Conservation (phyloP, 2,888 invertebrate genomes). For the Sthenelais limicola region DNA sequence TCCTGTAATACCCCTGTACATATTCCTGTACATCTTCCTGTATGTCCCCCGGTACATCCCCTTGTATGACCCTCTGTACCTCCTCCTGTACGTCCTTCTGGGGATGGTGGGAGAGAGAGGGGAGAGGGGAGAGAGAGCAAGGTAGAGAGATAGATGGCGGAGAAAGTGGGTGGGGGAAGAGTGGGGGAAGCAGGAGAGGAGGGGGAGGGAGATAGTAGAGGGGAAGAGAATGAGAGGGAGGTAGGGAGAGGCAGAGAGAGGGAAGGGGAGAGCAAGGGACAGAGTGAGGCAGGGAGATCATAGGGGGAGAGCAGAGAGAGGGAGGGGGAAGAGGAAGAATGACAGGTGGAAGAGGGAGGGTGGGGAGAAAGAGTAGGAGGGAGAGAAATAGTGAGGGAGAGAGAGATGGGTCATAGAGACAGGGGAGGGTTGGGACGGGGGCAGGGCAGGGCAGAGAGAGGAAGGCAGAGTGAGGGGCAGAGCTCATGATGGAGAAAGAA, state of each 20-base stretch:
- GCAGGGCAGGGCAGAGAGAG: neutral
- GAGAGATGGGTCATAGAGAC: neutral
- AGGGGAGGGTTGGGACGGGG: neutral
- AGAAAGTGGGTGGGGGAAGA: no score
- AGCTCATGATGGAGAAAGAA: neutral
- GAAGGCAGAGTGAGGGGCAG: neutral
- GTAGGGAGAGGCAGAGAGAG: slow-evolving; percentile 14
- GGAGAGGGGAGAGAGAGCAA: no score
- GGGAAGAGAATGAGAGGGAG: slow-evolving; percentile 18
- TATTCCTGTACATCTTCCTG: no score
- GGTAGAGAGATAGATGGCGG: no score
- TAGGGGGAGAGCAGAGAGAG: neutral
- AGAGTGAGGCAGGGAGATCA: neutral
- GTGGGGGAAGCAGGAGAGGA: slow-evolving; percentile 41
- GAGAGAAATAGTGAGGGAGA: neutral
- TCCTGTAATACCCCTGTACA: no score
- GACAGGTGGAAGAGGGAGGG: slow-evolving; percentile 43
- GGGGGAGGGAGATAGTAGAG: slow-evolving; percentile 45
- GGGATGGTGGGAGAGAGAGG: no score
- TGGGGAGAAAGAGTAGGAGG: slow-evolving; percentile 41
- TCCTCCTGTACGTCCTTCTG: no score
- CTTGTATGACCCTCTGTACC: no score
- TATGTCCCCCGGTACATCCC: no score
- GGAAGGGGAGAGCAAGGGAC: neutral
- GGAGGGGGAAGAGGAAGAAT: neutral